These are phyloP conservation scores for Saguinus midas DNA, from an alignment of 2,113 vertebrate genomes.

Conservation along the genomic window DNA sequence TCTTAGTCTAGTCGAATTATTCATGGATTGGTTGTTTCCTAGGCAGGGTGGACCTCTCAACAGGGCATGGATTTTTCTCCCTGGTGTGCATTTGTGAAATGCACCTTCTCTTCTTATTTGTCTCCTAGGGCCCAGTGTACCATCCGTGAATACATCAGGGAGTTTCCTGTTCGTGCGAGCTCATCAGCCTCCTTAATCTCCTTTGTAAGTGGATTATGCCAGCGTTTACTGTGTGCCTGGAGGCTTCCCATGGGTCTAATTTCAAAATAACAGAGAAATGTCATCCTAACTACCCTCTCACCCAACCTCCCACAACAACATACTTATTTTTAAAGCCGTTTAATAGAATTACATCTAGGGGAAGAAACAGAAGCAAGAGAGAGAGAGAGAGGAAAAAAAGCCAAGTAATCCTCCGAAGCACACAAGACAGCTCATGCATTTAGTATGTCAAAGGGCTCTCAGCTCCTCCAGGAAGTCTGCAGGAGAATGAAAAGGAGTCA, in stretches of 20 bases:
- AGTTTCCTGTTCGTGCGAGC: slow-evolving; percentile 3
- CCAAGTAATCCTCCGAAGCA: background rate
- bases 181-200: slow-evolving; percentile 47
- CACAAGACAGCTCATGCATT: background rate
- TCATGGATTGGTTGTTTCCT: background rate
- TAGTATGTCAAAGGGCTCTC: background rate
- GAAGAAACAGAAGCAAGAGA: slow-evolving; percentile 32
- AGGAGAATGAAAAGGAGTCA: background rate
- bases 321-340: slow-evolving; percentile 51
- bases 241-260: slow-evolving; percentile 39
- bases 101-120: background rate
- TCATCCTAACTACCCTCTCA: background rate
- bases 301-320: background rate
- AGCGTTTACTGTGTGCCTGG: background rate
- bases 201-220: slow-evolving; percentile 52
- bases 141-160: background rate
- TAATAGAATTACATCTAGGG: slow-evolving; percentile 16
- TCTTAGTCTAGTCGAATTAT: background rate
- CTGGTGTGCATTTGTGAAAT: background rate
- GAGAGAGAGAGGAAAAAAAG: background rate
- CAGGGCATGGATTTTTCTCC: background rate
- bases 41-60: background rate
- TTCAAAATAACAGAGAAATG: slow-evolving; percentile 46
- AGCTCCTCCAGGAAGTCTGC: background rate
- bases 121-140: background rate